Conservation (phyloP, 2,113 vertebrate species). For the Zeus faber region DNA sequence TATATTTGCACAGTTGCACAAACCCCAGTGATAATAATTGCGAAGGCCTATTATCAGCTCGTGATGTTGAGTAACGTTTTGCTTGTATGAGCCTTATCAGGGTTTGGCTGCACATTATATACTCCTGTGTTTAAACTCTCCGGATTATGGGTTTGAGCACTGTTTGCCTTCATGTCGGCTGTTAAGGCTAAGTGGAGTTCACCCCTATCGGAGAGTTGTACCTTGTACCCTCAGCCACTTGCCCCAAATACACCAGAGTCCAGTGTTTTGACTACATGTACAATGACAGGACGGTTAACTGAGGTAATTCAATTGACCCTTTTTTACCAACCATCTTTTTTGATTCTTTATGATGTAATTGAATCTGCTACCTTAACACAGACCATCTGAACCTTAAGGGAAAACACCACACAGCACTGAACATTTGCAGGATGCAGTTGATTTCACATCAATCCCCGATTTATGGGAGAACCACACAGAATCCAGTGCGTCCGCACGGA, state of each 20-base stretch:
- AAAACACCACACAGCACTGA: too few relatives aligned
- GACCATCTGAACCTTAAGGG: too few relatives aligned
- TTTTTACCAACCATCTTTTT: too few relatives aligned
- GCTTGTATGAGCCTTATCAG: conserved; percentile 54
- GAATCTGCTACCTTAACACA: too few relatives aligned
- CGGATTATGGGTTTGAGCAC: conserved; percentile 32
- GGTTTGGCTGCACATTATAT: conserved; percentile 44
- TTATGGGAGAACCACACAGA: too few relatives aligned
- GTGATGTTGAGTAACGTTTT: conserved; percentile 44
- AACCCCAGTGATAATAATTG: conserved; percentile 32
- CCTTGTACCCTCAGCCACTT: conserved; percentile 22
- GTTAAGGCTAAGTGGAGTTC: conserved; percentile 51
- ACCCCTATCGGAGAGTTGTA: conserved; percentile 11
- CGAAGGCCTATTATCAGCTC: conserved; percentile 40
- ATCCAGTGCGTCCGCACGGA: not conserved
- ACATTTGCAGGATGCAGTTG: not conserved
- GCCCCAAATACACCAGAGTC: conserved; percentile 5
- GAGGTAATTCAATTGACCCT: too few relatives aligned
- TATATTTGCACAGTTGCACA: conserved; percentile 56
- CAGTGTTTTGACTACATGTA: not conserved
- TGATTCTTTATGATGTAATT: too few relatives aligned
- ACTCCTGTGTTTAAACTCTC: conserved; percentile 42
- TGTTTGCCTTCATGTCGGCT: conserved; percentile 39
- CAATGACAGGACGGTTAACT: too few relatives aligned
- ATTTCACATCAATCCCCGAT: too few relatives aligned